Base-by-base conservation (phyloP, 2,113 vertebrate species). In the Grammatotria lemairii region DNA sequence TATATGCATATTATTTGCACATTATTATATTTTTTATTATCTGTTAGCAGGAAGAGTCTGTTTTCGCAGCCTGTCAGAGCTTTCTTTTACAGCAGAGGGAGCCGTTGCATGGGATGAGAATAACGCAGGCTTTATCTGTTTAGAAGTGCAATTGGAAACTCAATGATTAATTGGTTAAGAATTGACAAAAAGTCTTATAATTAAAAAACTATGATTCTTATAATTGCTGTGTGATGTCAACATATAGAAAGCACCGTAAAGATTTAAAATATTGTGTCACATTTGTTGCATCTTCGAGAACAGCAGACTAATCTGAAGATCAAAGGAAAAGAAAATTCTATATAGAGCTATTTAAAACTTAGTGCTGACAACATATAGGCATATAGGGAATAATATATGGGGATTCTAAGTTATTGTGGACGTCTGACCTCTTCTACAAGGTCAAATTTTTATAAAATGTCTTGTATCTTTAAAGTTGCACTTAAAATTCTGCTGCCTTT, bases 81-180 rank as follows among this genome's bases (percentile, higher is more conserved):
- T 58, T 11, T 75, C 5, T 85, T 38, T 31, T 42, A 26, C 89
- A 89, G 85, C 88, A 91, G 90, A 85, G 85, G 90, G 88, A 75
- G 88, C 80, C 42, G 38, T 38, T 12, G 60, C 53, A 86, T 45
- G 10, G 35, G 23, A 55, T 4, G n/a, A 73, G 12, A 23, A 19
- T 16, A 19, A 33, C 1, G 0, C 21, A 11, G 13, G 42, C 13
- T 35, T 5, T 63, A 33, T 13, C 11, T 26, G 70, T 45, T 21
- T 17, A 8, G 2, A 47, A 10, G 19, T 57, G 54, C 51, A 57
- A n/a, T 8, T 28, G 9, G 6, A 21, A 31, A 54, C 17, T 68
- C 33, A 68, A 40, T 21, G 33, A 40, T 21, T 68, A 14, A 23
- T 68, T 68, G 35, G 12, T 68, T 40, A 68, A 40, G 7, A 68